These are phyloP conservation scores for Mactromeris polynyma DNA, from an alignment of 2,888 invertebrate species.

Conservation along the genomic window DNA sequence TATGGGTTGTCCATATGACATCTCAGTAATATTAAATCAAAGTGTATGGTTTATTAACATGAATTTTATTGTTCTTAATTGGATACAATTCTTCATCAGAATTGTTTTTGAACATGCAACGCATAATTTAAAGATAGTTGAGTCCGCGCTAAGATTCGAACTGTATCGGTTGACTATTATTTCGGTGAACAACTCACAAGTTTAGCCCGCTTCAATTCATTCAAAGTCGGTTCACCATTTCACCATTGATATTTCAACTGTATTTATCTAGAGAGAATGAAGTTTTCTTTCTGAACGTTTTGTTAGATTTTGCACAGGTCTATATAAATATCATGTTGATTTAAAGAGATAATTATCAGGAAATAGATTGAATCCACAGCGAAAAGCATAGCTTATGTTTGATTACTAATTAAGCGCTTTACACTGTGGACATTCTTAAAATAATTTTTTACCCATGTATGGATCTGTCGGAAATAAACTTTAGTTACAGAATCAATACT, in stretches of 20 bases:
- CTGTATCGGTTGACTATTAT: too few species aligned
- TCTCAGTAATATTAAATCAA: too few species aligned
- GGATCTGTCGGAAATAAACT: background rate
- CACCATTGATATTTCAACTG: background rate
- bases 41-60: too few species aligned
- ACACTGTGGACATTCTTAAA: background rate
- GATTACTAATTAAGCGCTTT: slow-evolving; percentile 10
- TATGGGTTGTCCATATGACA: too few species aligned
- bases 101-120: too few species aligned
- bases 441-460: background rate
- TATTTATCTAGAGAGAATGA: background rate
- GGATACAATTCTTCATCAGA: too few species aligned
- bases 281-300: background rate
- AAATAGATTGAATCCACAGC: background rate
- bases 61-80: too few species aligned
- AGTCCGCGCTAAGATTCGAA: too few species aligned
- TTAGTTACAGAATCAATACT: background rate
- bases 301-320: background rate
- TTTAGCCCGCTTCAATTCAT: background rate
- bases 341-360: background rate
- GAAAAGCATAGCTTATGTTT: slow-evolving; percentile 9
- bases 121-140: too few species aligned
- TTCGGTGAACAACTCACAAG: background rate
- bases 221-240: background rate
- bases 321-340: background rate